phyloP scores from a whole-genome alignment of 2,888 invertebrate genomes.

The Oasisia sp. region DNA sequence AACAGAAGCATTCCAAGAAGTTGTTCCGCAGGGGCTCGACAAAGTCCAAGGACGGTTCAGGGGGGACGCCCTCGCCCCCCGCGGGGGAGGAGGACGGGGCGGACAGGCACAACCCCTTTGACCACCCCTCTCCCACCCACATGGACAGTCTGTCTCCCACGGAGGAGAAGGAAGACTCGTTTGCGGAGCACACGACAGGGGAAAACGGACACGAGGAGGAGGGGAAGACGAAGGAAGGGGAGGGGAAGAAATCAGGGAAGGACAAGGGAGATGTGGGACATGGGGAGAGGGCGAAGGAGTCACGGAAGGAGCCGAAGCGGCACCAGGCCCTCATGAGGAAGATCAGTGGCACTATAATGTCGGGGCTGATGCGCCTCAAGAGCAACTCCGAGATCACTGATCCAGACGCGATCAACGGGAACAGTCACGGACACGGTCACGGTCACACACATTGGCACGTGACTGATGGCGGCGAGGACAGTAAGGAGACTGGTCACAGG shows the following conservation, averaged over 20 bases:
- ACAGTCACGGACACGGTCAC: background rate
- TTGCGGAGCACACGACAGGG: background rate
- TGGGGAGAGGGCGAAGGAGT: background rate
- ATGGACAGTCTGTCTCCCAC: background rate
- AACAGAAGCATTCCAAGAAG: background rate
- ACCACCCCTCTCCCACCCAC: background rate
- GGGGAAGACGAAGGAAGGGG: background rate
- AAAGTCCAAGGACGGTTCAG: background rate
- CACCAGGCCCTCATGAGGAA: background rate
- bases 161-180: background rate
- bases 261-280: slow-evolving; percentile 24
- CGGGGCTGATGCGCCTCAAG: background rate
- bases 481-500: background rate
- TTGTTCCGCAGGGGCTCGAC: background rate
- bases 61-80: background rate
- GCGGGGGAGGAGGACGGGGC: background rate
- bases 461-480: background rate
- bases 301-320: background rate
- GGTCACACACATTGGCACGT: too few relatives aligned
- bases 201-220: background rate
- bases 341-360: background rate
- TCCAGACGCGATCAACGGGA: background rate
- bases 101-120: background rate
- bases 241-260: background rate
- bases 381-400: background rate